These are phyloP conservation scores for Lycocerus yunnanus DNA, from an alignment of 2,888 invertebrate genomes.

Conservation along the genomic window DNA sequence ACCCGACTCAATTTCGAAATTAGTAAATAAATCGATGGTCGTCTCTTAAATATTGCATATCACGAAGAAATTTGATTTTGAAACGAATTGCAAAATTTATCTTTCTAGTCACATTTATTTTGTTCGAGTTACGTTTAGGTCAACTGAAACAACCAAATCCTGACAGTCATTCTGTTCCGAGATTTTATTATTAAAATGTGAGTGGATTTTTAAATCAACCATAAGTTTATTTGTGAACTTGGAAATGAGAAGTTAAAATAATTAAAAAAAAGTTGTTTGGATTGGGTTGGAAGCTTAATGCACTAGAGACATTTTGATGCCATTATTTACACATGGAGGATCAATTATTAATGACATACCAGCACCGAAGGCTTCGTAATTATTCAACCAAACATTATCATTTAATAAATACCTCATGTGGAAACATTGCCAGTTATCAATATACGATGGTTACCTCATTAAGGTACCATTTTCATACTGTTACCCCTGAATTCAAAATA, in stretches of 20 bases:
- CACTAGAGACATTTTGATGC: not conserved
- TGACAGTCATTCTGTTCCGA: not conserved
- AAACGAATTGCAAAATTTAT: conserved; percentile 13
- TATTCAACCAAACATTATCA: not conserved
- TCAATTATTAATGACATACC: not conserved
- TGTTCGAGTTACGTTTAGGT: not conserved
- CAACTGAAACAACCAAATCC: not conserved
- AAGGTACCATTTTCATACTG: not conserved
- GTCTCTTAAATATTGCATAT: conserved; percentile 7
- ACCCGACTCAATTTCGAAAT: not conserved
- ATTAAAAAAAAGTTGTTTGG: not conserved
- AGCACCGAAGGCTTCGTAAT: not conserved
- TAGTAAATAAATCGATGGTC: too few species aligned
- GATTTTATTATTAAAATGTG: not conserved
- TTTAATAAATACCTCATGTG: not conserved
- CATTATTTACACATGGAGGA: not conserved
- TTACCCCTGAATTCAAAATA: too few species aligned
- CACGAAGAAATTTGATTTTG: conserved; percentile 12
- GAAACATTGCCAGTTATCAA: not conserved
- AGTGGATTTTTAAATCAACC: not conserved
- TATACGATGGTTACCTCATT: not conserved
- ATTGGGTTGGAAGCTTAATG: not conserved
- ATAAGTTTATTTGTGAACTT: not conserved
- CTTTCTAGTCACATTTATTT: conserved; percentile 24
- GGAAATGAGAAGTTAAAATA: not conserved